phyloP scores from a whole-genome alignment of 1,140 invertebrate genomes.

The Acyrthosiphon pisum region DNA sequence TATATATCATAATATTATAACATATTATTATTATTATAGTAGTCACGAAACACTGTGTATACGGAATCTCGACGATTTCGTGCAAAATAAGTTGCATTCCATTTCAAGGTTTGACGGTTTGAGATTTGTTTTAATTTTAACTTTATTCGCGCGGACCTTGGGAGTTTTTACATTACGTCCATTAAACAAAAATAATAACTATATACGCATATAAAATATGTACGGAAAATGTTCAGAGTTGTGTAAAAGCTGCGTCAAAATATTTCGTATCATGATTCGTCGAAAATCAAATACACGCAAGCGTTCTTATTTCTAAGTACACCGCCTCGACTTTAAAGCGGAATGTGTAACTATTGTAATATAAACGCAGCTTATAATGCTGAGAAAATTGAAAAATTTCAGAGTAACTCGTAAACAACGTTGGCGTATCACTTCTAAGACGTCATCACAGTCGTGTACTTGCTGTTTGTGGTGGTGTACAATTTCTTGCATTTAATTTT shows the following conservation, averaged over 20 bases:
- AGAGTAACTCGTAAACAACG: too few relatives aligned
- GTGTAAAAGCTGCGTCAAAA: background rate
- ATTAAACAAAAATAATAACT: background rate
- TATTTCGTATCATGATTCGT: background rate
- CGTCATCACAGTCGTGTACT: too few relatives aligned
- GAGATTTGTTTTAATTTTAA: conserved; percentile 25
- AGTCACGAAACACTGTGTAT: background rate
- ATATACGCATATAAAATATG: background rate
- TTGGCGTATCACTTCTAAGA: too few relatives aligned
- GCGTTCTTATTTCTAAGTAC: background rate
- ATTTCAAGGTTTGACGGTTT: background rate
- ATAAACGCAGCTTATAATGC: too few relatives aligned
- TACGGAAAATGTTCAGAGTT: background rate
- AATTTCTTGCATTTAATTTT: too few relatives aligned
- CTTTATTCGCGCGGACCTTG: background rate
- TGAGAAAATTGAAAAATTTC: too few relatives aligned
- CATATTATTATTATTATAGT: too few relatives aligned
- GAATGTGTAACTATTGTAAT: too few relatives aligned
- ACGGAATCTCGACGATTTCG: background rate
- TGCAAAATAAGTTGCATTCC: background rate
- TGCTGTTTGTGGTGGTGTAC: too few relatives aligned
- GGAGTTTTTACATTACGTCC: background rate
- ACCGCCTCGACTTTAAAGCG: too few relatives aligned
- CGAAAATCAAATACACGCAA: background rate
- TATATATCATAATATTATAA: too few relatives aligned